These are phyloP conservation scores for Protaetia brevitarsis DNA, from an alignment of 1,140 invertebrate genomes.

Conservation along the genomic window DNA sequence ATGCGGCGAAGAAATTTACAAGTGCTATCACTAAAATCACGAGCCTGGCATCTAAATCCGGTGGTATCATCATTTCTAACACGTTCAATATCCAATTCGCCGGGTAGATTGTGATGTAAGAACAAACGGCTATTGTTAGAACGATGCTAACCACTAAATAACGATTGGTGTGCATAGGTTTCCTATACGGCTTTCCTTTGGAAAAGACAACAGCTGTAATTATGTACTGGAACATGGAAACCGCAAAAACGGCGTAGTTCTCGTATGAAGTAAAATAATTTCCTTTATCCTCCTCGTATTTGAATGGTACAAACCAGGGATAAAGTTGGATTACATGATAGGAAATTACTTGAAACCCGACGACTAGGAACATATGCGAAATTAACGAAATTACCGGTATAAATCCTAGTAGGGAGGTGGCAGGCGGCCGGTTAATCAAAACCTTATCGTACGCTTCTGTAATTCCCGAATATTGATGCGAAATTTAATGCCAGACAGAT, in stretches of 20 bases:
- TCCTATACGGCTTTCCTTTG: slow-evolving; percentile 85
- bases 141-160: slow-evolving; percentile 64
- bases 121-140: slow-evolving; percentile 60
- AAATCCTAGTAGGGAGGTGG: slow-evolving; percentile 64
- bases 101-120: slow-evolving; percentile 72
- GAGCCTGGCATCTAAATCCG: slow-evolving; percentile 58
- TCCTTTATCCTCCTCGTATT: slow-evolving; percentile 51
- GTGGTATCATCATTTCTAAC: slow-evolving; percentile 67
- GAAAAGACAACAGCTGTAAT: slow-evolving; percentile 86
- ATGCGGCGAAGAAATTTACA: slow-evolving; percentile 58
- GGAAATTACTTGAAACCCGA: slow-evolving; percentile 60
- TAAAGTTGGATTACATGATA: slow-evolving; percentile 64
- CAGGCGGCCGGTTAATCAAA: slow-evolving; percentile 63
- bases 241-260: slow-evolving; percentile 80
- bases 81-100: slow-evolving; percentile 58
- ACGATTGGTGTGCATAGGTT: slow-evolving; percentile 76
- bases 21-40: slow-evolving; percentile 59
- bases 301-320: slow-evolving; percentile 68
- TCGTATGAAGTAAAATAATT: slow-evolving; percentile 62
- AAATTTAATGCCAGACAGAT: slow-evolving; percentile 76
- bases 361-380: slow-evolving; percentile 72
- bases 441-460: slow-evolving; percentile 69
- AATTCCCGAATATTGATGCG: slow-evolving; percentile 79
- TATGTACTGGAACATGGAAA: slow-evolving; percentile 93
- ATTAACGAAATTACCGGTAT: slow-evolving; percentile 65